Evolutionary conservation across 2,113 vertebrate genomes (phyloP).

Genomic region (Numida meleagris): DNA sequence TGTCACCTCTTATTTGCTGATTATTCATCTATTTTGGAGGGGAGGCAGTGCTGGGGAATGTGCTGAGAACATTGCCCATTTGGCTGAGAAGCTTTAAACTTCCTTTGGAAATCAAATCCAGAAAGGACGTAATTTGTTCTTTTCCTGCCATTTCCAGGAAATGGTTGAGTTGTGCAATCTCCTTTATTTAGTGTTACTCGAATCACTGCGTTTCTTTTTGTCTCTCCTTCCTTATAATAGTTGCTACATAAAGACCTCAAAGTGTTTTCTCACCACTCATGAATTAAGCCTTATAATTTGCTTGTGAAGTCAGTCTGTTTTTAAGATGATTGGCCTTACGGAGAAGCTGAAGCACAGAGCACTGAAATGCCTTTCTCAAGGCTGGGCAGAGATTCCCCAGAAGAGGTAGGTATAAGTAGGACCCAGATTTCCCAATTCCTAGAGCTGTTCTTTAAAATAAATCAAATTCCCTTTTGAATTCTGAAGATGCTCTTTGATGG

Average conservation of each 20-base stretch:
- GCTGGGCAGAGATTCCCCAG: background rate
- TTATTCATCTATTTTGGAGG: background rate
- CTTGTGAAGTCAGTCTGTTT: background rate
- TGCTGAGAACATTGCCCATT: background rate
- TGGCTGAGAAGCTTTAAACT: background rate
- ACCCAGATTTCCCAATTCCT: background rate
- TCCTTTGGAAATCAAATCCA: background rate
- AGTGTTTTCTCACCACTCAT: background rate
- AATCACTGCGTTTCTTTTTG: background rate
- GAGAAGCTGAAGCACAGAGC: slow-evolving; percentile 4
- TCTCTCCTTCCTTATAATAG: background rate
- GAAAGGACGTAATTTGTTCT: background rate
- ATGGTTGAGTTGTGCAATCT: background rate
- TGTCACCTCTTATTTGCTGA: accelerated
- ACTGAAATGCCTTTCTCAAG: slow-evolving; percentile 25
- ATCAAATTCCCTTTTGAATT: slow-evolving; percentile 44
- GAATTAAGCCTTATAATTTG: background rate
- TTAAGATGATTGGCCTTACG: background rate
- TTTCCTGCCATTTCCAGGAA: background rate
- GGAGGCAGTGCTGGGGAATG: background rate
- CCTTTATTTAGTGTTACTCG: background rate
- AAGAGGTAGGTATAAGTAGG: slow-evolving; percentile 24
- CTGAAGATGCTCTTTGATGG: slow-evolving; percentile 33
- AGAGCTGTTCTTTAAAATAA: slow-evolving; percentile 26
- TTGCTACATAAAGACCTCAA: background rate